phyloP scores from a whole-genome alignment of 2,797 vertebrate genomes.

The Lutra lutra region DNA sequence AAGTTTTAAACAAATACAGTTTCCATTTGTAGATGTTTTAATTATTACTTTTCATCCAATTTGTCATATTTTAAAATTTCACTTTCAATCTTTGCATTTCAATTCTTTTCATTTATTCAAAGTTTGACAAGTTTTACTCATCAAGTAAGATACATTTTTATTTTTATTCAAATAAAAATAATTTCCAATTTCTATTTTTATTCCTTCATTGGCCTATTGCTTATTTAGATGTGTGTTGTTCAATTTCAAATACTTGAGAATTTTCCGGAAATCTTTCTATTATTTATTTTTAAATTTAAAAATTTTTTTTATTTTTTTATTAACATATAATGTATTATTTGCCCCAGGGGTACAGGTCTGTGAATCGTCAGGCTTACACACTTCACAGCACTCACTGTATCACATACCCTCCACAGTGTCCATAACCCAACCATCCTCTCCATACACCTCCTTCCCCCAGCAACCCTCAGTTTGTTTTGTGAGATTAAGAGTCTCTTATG shows the following conservation, averaged over 20 bases:
- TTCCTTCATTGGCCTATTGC: neutral
- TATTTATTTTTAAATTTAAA: neutral
- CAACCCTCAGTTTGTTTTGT: too few species aligned
- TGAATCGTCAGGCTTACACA: too few species aligned
- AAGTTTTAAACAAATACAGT: neutral
- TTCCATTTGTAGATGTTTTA: conserved; percentile 1
- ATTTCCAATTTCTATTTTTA: neutral
- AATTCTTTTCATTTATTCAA: conserved; percentile 9
- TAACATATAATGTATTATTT: too few species aligned
- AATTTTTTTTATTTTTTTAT: too few species aligned
- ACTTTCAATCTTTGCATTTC: neutral
- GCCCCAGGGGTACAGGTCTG: too few species aligned
- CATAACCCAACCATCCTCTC: too few species aligned
- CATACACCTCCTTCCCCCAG: too few species aligned
- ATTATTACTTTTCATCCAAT: neutral
- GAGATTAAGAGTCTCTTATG: too few species aligned
- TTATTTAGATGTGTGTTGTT: neutral
- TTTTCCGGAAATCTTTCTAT: neutral
- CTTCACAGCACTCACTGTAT: too few species aligned
- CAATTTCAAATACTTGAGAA: neutral
- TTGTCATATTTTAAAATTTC: neutral
- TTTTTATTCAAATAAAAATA: neutral
- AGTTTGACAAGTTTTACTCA: neutral
- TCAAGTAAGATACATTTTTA: neutral
- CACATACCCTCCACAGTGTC: too few species aligned